Evolutionary conservation across 2,888 invertebrate genomes (phyloP).

Genomic region (Auanema freiburgensis): DNA sequence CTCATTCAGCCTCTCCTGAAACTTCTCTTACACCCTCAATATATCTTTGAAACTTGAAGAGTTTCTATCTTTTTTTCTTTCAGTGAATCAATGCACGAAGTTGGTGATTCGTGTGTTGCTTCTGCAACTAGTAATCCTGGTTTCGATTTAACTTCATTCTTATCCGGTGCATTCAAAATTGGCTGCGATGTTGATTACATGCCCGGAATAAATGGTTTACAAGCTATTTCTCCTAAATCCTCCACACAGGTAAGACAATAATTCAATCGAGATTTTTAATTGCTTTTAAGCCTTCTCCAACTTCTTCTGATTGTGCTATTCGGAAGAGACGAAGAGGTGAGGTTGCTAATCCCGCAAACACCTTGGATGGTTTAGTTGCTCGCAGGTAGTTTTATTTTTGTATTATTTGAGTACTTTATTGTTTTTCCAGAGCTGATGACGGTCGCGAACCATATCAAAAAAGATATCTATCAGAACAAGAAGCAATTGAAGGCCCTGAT

Average conservation of each 20-base stretch:
- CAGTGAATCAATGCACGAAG: too few species aligned
- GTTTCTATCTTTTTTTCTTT: too few species aligned
- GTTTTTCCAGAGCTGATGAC: slow-evolving; percentile 45
- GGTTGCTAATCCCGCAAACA: slow-evolving; percentile 60
- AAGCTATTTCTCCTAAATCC: neutral
- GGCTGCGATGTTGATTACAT: neutral
- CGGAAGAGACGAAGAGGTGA: slow-evolving; percentile 37
- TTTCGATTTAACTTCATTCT: neutral
- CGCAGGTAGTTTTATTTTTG: slow-evolving; percentile 16
- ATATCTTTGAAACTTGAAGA: too few species aligned
- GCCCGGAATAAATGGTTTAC: neutral
- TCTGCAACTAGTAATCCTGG: too few species aligned
- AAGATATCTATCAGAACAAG: slow-evolving; percentile 59
- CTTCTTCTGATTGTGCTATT: slow-evolving; percentile 1
- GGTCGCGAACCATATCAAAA: slow-evolving; percentile 47
- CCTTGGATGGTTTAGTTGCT: slow-evolving; percentile 60
- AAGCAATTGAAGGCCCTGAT: slow-evolving; percentile 63
- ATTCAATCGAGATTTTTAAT: neutral
- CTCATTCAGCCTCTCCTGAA: too few species aligned
- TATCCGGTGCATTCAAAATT: neutral
- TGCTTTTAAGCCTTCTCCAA: slow-evolving; percentile 1
- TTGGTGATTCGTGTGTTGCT: too few species aligned
- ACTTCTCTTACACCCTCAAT: too few species aligned
- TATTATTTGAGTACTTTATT: neutral
- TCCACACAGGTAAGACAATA: neutral